phyloP scores from a whole-genome alignment of 2,888 invertebrate genomes.

The Drosophila phalerata region DNA sequence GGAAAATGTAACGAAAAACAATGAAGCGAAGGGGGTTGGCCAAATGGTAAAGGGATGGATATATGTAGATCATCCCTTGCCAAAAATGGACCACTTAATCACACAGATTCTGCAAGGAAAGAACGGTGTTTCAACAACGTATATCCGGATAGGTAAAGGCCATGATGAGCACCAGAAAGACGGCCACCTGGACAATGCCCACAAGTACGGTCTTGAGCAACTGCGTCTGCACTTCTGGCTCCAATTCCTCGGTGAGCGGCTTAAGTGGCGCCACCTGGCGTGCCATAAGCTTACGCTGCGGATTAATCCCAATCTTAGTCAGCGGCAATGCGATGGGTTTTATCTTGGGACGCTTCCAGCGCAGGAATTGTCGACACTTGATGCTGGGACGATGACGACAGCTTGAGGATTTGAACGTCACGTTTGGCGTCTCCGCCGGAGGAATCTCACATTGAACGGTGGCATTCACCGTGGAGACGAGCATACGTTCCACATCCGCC shows the following conservation, averaged over 20 bases:
- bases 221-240: slow-evolving; percentile 28
- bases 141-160: slow-evolving; percentile 82
- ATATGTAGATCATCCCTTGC: not conserved
- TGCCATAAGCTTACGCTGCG: not conserved
- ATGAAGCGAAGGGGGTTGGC: not conserved
- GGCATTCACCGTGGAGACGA: slow-evolving; percentile 11
- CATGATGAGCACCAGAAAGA: slow-evolving; percentile 77
- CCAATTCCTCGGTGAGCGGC: not conserved
- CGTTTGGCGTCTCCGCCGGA: not conserved
- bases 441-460: slow-evolving; percentile 19
- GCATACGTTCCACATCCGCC: slow-evolving; percentile 16
- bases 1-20: not conserved
- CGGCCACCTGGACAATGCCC: slow-evolving; percentile 73
- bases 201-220: slow-evolving; percentile 74
- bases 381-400: not conserved
- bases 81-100: not conserved
- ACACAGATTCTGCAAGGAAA: not conserved
- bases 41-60: not conserved
- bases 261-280: slow-evolving; percentile 42
- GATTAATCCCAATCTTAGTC: not conserved
- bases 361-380: slow-evolving; percentile 5
- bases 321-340: not conserved
- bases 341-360: slow-evolving; percentile 14
- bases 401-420: not conserved
- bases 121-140: not conserved